Evolutionary conservation across 2,888 invertebrate species (phyloP), one percentile per base, ranked within the genome.

Genomic region (Cerceris rybyensis): DNA sequence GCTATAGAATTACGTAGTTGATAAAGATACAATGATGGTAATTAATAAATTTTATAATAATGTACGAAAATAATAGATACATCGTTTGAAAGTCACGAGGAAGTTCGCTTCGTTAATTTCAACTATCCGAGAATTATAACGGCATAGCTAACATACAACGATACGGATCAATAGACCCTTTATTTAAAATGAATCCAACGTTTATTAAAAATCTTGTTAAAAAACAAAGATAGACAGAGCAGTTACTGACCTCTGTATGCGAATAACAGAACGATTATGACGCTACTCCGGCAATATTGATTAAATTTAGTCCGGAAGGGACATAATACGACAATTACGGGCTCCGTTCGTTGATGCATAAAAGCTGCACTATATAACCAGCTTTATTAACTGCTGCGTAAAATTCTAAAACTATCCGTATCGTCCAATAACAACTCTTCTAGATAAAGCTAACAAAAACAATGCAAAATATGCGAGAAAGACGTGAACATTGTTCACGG

Each of bases 171-270:
- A 71, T 42, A 43, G 39, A 1, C 13, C 52, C 67, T 54, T 65
- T 68, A 76, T 68, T 78, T 28, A 14, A 60, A 17, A 64, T 17
- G 50, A 39, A 49, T 73, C 5, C 39, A 16, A n/a, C 28, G 49
- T 28, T 46, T 50, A 43, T 69, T 42, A 9, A 55, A 41, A 55
- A 52, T n/a, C 49, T 42, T 1, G 39, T 17, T 58, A 54, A 70
- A 67, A 77, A 79, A 65, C 71, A 64, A 68, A n/a, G 60, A 64
- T 41, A 70, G 55, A 70, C 58, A 50, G 65, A 70, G 66, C 87
- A 88, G 88, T 88, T 88, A 86, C 80, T 85, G 88, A 88, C 88
- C 88, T 83, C 86, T 76, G 74, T 79, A 63, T 85, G 80, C 82
- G 84, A 84, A 80, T 78, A 84, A 82, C 84, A 73, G 66, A 78